Evolutionary conservation across 2,113 vertebrate species (phyloP).

Genomic region (Mystacornis crossleyi): DNA sequence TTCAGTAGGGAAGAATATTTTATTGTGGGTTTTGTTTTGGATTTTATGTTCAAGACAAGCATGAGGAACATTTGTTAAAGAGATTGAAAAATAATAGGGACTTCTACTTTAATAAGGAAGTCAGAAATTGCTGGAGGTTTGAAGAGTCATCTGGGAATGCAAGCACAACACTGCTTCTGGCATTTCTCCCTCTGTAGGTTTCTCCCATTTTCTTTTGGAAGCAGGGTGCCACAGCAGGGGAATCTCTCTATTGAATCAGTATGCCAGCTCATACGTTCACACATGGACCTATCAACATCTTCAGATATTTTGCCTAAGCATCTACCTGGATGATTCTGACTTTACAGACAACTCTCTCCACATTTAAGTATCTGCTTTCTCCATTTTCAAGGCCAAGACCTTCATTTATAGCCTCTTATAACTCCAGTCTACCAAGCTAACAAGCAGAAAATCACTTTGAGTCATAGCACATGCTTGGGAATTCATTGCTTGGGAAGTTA

Average conservation of each 20-base stretch:
- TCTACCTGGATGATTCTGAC: background rate
- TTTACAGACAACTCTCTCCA: background rate
- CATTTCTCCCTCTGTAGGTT: background rate
- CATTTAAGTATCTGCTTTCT: background rate
- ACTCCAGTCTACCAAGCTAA: background rate
- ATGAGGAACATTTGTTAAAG: background rate
- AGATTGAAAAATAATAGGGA: background rate
- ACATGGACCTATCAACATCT: background rate
- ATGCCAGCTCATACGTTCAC: background rate
- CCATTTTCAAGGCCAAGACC: background rate
- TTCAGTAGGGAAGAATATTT: background rate
- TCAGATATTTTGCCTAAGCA: background rate
- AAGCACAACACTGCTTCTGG: background rate
- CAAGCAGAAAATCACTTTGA: fast-evolving
- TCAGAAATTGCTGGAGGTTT: background rate
- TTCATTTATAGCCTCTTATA: background rate
- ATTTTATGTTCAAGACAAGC: background rate
- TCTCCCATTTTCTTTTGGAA: background rate
- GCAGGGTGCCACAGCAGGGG: background rate
- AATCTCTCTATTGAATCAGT: background rate
- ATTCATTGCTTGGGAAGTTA: background rate
- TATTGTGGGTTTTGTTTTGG: background rate
- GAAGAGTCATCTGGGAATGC: background rate
- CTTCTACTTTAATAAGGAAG: background rate
- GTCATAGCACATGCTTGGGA: background rate